Base-by-base conservation (phyloP, 2,888 invertebrate genomes). In the Drosophila koepferae region DNA sequence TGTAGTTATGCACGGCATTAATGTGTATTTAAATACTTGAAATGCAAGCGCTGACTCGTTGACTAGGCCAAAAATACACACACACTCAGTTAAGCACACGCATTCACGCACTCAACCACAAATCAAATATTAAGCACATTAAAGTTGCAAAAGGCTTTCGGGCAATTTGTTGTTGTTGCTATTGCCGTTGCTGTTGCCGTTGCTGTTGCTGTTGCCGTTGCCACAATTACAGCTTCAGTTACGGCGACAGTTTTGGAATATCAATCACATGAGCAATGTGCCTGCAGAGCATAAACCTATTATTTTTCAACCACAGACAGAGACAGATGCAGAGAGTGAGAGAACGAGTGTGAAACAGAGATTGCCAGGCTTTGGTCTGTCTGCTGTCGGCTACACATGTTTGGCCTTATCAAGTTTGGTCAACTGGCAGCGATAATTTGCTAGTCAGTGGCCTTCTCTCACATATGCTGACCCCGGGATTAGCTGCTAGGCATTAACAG, bases 381-480 rank as follows among this genome's bases (percentile, higher is more conserved):
- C 55, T 28, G 28, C 54, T 23, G 51, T 56, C 67, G 51, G 18
- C 54, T 56, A 78, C 80, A 78, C 72, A 68, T 80, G 77, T 80
- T 80, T 75, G 72, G 48, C 72, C 72, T 60, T 80, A 76, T 80
- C 77, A 54, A 63, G 64, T 64, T 69, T 68, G 80, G 82, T 73
- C 82, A 82, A 80, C 73, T 71, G 77, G 74, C 75, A 74, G 72
- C 70, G 81, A 76, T 81, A 89, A 86, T 84, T 89, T 81, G 86
- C 64, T 65, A 76, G 62, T 49, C 62, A 40, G 62, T 63, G 55
- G 58, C 65, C 36, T 44, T 44, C 53, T 23, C 60, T 43, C 46
- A 46, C 80, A 80, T 62, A 72, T 80, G 80, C 63, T 77, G 46
- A 3, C 44, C 65, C 40, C 48, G 49, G 64, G 76, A 72, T 77